These are phyloP conservation scores for Pocillopora verrucosa DNA, from an alignment of 64 coral and sea anemone species.

Conservation along the genomic window DNA sequence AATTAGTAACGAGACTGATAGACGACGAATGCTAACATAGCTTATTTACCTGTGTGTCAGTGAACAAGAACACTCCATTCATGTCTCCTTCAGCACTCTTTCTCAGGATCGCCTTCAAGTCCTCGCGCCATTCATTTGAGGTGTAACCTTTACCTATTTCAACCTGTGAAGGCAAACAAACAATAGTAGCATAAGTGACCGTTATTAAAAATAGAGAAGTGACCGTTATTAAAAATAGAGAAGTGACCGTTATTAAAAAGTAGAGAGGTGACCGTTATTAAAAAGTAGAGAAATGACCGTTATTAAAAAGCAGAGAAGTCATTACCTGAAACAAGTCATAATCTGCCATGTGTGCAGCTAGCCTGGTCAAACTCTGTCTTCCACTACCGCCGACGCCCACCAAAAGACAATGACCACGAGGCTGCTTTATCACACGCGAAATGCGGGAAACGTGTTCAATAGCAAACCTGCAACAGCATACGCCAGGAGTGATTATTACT, in stretches of 20 bases:
- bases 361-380: conserved; percentile 87
- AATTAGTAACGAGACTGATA: no score
- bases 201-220: background rate
- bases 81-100: conserved; percentile 98
- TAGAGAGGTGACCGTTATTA: background rate
- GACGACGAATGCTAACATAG: no score
- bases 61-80: conserved; percentile 96
- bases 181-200: background rate
- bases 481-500: background rate
- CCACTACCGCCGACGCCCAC: conserved; percentile 95
- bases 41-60: conserved; percentile 84
- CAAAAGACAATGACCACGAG: conserved; percentile 95
- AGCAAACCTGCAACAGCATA: conserved; percentile 75
- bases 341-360: conserved; percentile 95
- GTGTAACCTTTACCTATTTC: conserved; percentile 99
- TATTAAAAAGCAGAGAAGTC: background rate
- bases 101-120: conserved; percentile 92
- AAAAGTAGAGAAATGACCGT: background rate
- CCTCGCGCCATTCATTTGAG: conserved; percentile 96
- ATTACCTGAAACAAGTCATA: conserved; percentile 97
- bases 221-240: background rate
- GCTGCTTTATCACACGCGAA: conserved; percentile 96
- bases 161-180: conserved; percentile 55
- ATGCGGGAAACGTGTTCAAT: conserved; percentile 99
- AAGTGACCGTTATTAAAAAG: background rate